Conservation (phyloP, 2,113 vertebrate genomes). For the Butorides virescens region DNA sequence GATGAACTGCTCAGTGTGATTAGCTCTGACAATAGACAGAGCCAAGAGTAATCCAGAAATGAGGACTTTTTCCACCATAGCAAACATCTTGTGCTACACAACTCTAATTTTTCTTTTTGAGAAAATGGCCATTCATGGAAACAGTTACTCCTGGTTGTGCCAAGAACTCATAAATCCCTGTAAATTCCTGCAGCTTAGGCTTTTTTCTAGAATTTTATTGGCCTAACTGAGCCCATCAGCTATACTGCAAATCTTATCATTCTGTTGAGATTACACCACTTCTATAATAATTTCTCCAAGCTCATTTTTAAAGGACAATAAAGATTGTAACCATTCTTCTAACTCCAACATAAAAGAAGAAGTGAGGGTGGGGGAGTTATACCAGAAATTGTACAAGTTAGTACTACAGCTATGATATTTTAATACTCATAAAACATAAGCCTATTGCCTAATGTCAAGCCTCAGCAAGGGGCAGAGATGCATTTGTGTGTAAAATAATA, state of each 20-base stretch:
- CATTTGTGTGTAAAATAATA: not conserved
- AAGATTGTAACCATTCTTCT: conserved; percentile 15
- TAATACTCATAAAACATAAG: conserved; percentile 36
- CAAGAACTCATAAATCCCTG: conserved; percentile 59
- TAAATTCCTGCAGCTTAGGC: conserved; percentile 15
- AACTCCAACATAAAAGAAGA: conserved; percentile 13
- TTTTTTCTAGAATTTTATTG: conserved; percentile 45
- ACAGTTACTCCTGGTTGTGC: conserved; percentile 12
- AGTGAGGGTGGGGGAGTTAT: not conserved
- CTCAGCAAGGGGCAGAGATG: not conserved
- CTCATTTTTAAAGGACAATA: conserved; percentile 46
- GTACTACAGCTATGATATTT: conserved; percentile 11
- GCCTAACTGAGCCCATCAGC: conserved; percentile 45
- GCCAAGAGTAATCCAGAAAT: conserved; percentile 13
- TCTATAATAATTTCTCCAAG: conserved; percentile 27
- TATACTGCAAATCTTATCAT: conserved; percentile 55
- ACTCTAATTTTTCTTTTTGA: conserved; percentile 43
- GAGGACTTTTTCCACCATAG: not conserved
- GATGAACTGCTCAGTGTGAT: conserved; percentile 39
- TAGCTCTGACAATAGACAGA: conserved; percentile 5
- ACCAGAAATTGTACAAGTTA: not conserved
- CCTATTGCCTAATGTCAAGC: conserved; percentile 3
- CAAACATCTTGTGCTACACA: conserved; percentile 26
- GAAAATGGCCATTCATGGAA: conserved; percentile 52
- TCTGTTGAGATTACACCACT: conserved; percentile 38